A percentile compares a stretch with the other conserved stretches of the same genome.
phyloP scores from a whole-genome alignment of 2,888 invertebrate genomes.

The Oligia fasciuncula region DNA sequence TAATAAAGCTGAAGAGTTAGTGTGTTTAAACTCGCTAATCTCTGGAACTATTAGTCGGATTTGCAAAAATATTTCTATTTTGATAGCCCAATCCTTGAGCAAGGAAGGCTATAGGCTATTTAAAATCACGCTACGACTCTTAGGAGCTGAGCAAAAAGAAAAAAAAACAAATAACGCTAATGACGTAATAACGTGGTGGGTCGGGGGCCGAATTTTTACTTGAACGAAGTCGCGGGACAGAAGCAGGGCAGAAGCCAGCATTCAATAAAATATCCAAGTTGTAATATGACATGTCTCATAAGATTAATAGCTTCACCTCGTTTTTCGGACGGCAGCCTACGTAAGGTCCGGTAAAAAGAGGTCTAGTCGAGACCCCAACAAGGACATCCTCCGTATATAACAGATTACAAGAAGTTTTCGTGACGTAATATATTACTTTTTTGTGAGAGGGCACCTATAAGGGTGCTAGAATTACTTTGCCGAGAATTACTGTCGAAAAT shows the following conservation, averaged over 20 bases:
- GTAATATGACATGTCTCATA: slow-evolving; percentile 20
- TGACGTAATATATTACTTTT: slow-evolving; percentile 18
- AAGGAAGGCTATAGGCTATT: too few species aligned
- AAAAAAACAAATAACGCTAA: too few species aligned
- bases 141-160: too few species aligned
- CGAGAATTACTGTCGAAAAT: not conserved
- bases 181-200: too few species aligned
- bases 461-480: not conserved
- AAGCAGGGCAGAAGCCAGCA: not conserved
- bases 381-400: slow-evolving; percentile 19
- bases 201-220: not conserved
- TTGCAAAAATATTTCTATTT: too few species aligned
- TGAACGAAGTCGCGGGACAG: not conserved
- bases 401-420: slow-evolving; percentile 26
- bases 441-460: not conserved
- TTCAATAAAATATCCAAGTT: not conserved
- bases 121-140: too few species aligned
- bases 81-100: too few species aligned
- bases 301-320: slow-evolving; percentile 41
- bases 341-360: slow-evolving; percentile 29
- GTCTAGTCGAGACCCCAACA: slow-evolving; percentile 21
- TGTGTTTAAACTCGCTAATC: too few species aligned
- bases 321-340: slow-evolving; percentile 12
- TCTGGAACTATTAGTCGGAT: too few species aligned
- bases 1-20: too few species aligned